A percentile compares a stretch with the other conserved stretches of the same genome.
phyloP scores from a whole-genome alignment of 2,888 invertebrate species.

The Clistopyga incitator region DNA sequence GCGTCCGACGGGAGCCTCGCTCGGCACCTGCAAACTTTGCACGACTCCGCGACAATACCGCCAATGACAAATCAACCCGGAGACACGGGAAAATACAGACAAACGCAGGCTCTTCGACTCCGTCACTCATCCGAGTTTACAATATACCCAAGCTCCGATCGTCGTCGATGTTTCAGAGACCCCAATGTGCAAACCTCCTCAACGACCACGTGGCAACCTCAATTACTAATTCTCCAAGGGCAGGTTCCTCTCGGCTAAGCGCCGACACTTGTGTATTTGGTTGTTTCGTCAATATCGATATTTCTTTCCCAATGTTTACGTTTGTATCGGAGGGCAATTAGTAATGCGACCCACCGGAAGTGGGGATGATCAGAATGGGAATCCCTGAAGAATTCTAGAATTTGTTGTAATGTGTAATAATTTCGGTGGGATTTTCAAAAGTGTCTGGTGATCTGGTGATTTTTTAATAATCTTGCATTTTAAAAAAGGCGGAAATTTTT shows the following conservation, averaged over 20 bases:
- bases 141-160: constrained; percentile 1
- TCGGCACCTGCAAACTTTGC: not conserved
- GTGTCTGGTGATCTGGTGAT: too few species aligned
- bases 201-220: constrained; percentile 27
- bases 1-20: not conserved
- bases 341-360: too few species aligned
- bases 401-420: too few species aligned
- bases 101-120: not conserved
- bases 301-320: too few species aligned
- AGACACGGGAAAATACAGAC: not conserved
- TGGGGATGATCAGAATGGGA: too few species aligned
- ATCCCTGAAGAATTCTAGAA: too few species aligned
- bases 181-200: not conserved
- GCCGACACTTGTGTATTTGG: not conserved
- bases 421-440: too few species aligned
- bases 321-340: too few species aligned
- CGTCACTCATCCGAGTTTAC: not conserved
- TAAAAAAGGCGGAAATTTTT: too few species aligned
- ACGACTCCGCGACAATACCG: not conserved
- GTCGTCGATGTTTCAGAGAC: constrained; percentile 69
- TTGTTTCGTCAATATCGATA: not conserved
- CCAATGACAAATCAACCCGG: not conserved
- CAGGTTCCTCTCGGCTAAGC: not conserved
- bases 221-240: constrained; percentile 3
- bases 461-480: too few species aligned